A percentile compares a stretch with the other conserved stretches of the same genome.
These are phyloP conservation scores for Microplitis demolitor DNA, from an alignment of 1,140 invertebrate species.

Conservation along the genomic window DNA sequence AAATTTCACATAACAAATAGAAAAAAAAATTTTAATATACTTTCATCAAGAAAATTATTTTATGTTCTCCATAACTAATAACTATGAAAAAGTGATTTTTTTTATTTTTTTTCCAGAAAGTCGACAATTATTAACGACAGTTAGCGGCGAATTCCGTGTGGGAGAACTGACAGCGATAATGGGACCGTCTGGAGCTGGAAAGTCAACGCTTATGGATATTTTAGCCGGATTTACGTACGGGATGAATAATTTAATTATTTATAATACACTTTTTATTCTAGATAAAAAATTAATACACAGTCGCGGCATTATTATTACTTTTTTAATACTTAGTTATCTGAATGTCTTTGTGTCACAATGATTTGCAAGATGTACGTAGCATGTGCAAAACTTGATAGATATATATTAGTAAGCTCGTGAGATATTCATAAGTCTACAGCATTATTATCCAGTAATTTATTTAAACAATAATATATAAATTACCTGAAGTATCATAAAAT, in stretches of 20 bases:
- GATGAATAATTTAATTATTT: not conserved
- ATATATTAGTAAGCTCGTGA: not conserved
- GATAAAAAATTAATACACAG: not conserved
- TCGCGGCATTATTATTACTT: not conserved
- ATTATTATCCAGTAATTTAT: not conserved
- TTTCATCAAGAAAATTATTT: not conserved
- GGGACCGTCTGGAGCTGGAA: constrained; percentile 88
- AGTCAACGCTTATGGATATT: constrained; percentile 80
- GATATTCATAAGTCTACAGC: not conserved
- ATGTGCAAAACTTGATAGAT: not conserved
- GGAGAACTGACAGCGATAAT: constrained; percentile 80
- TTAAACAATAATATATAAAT: not conserved
- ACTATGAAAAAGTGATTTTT: not conserved
- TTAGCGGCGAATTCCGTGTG: constrained; percentile 67
- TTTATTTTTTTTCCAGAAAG: constrained; percentile 54
- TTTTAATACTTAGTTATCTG: too few species aligned
- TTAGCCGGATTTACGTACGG: constrained; percentile 75
- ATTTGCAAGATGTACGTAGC: too few species aligned
- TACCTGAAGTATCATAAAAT: too few species aligned
- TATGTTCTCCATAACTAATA: not conserved
- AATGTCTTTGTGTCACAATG: too few species aligned
- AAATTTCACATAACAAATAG: too few species aligned
- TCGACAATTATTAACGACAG: constrained; percentile 65
- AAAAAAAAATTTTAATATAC: not conserved
- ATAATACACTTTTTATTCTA: not conserved